Conservation (phyloP, 2,888 invertebrate species). For the Sepioteuthis lessoniana region DNA sequence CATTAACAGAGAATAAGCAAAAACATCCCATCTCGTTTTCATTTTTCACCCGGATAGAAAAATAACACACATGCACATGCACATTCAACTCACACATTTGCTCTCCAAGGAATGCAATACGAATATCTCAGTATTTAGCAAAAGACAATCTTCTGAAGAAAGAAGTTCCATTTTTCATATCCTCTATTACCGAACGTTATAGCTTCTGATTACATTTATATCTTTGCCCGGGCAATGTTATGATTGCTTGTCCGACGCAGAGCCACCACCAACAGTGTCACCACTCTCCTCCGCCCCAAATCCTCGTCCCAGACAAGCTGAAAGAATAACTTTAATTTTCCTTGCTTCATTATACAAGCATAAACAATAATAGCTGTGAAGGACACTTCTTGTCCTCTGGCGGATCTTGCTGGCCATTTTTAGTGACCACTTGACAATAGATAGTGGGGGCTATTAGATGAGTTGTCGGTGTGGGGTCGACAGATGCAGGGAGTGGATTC, state of each 20-base stretch:
- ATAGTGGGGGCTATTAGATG: background rate
- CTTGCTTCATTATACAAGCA: background rate
- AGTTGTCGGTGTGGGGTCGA: background rate
- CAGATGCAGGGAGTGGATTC: background rate
- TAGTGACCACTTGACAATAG: background rate
- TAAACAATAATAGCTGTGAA: constrained; percentile 1
- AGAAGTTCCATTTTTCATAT: background rate
- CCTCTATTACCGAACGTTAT: background rate
- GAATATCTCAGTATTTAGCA: background rate
- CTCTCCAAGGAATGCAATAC: background rate
- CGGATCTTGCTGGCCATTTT: background rate
- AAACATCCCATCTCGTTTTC: no score
- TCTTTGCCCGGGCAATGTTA: background rate
- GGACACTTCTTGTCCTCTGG: background rate
- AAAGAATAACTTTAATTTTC: background rate
- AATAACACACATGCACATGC: no score
- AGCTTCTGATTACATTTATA: background rate
- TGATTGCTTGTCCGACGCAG: background rate
- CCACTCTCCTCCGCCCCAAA: background rate
- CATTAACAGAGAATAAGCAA: no score
- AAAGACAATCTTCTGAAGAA: background rate
- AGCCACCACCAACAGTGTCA: background rate
- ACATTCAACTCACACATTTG: no score
- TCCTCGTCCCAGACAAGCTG: background rate
- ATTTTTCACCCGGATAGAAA: no score